Conservation (phyloP, 2,113 vertebrate species). For the Syrrhaptes paradoxus region DNA sequence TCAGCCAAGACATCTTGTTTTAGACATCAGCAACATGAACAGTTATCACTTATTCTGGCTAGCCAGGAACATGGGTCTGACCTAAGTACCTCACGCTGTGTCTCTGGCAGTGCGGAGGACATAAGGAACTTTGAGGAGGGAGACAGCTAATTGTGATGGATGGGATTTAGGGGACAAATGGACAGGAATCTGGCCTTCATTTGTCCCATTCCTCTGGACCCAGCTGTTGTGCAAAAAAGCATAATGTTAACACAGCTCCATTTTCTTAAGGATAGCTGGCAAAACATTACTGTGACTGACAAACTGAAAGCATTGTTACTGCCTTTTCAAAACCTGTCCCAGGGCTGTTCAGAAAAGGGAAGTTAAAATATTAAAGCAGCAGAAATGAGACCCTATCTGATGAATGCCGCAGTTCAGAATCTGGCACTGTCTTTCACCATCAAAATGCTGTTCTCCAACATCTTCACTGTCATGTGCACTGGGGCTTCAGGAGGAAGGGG, state of each 20-base stretch:
- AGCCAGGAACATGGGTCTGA: neutral
- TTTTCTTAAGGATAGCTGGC: neutral
- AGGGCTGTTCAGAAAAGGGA: neutral
- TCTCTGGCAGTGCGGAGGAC: neutral
- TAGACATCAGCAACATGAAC: neutral
- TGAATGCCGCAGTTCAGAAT: neutral
- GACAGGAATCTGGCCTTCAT: neutral
- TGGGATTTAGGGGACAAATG: neutral
- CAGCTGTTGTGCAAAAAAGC: neutral
- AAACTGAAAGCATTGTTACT: neutral
- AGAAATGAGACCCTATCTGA: neutral
- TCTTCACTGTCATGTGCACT: fast-evolving
- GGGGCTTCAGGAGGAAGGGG: neutral
- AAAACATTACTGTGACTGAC: neutral
- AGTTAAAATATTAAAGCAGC: neutral
- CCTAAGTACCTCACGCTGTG: neutral
- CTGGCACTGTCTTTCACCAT: neutral
- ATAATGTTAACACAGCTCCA: neutral
- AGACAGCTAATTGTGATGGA: neutral
- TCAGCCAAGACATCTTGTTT: neutral
- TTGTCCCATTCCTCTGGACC: neutral
- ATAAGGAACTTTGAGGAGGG: neutral
- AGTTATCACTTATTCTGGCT: neutral
- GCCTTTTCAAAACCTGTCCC: neutral
- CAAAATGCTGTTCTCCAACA: neutral